A percentile compares a stretch with the other conserved stretches of the same genome.
Conservation (phyloP, 2,888 invertebrate genomes). For the Agrypnus murinus region DNA sequence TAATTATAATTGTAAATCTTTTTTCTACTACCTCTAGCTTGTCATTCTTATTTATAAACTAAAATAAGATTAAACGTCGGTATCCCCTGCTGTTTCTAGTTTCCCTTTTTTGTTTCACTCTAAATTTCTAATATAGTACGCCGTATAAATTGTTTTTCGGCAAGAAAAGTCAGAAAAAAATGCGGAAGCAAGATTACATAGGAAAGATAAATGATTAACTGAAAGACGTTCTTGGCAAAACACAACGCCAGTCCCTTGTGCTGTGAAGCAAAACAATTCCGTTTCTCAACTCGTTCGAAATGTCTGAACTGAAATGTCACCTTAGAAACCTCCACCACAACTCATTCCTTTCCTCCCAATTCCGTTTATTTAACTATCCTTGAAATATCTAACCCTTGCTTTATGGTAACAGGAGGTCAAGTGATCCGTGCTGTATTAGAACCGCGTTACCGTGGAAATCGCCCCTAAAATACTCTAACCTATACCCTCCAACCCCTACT, state of each 20-base stretch:
- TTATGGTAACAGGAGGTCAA: slow-evolving; percentile 35
- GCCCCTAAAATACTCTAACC: slow-evolving; percentile 23
- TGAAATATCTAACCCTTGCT: slow-evolving; percentile 30
- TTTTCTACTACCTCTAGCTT: too few species aligned
- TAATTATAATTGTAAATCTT: too few species aligned
- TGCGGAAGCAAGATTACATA: slow-evolving; percentile 6
- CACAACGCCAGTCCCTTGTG: slow-evolving; percentile 1
- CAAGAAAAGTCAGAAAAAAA: background rate
- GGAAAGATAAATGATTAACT: slow-evolving; percentile 22
- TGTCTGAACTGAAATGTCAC: slow-evolving; percentile 22
- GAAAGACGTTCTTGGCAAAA: background rate
- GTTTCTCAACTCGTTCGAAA: slow-evolving; percentile 7
- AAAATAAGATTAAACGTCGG: too few species aligned
- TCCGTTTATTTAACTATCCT: slow-evolving; percentile 28
- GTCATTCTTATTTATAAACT: too few species aligned
- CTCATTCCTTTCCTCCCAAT: background rate
- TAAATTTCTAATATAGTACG: too few species aligned
- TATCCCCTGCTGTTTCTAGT: too few species aligned
- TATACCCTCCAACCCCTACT: slow-evolving; percentile 29
- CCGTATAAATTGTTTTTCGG: background rate
- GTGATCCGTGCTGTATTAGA: slow-evolving; percentile 32
- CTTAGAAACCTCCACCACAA: slow-evolving; percentile 15
- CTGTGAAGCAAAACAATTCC: background rate
- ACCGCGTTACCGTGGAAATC: slow-evolving; percentile 27
- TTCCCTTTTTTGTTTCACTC: too few species aligned